A percentile compares a stretch with the other conserved stretches of the same genome.
These are phyloP conservation scores for Micrasema longulum DNA, from an alignment of 1,140 invertebrate genomes.

Conservation along the genomic window DNA sequence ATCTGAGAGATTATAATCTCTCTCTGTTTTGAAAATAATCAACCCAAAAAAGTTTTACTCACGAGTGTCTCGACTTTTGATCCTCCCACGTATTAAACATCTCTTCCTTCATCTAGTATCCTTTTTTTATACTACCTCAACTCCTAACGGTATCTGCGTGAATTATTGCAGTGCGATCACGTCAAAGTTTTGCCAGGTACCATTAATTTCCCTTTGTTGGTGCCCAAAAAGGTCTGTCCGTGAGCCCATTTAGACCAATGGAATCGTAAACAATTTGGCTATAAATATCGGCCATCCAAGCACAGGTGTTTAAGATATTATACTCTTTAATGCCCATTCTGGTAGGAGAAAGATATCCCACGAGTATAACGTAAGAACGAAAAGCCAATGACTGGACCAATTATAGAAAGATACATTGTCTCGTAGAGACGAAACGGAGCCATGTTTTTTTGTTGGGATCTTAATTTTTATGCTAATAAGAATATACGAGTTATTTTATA, in stretches of 20 bases:
- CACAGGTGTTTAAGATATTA: constrained; percentile 22
- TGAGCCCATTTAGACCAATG: constrained; percentile 28
- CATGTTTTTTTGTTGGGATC: too few species aligned
- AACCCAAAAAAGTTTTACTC: too few species aligned
- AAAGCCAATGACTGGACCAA: constrained; percentile 6
- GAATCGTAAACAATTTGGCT: constrained; percentile 35
- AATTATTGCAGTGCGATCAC: constrained; percentile 39
- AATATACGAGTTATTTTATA: too few species aligned
- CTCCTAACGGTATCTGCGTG: constrained; percentile 32
- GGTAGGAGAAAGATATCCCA: constrained; percentile 1
- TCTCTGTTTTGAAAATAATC: too few species aligned
- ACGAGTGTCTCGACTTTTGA: too few species aligned
- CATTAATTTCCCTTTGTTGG: constrained; percentile 43
- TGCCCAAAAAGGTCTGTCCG: constrained; percentile 39
- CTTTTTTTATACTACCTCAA: constrained; percentile 14
- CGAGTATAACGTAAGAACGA: constrained; percentile 16
- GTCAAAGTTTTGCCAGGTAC: constrained; percentile 39
- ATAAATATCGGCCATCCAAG: constrained; percentile 22
- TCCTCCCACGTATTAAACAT: too few species aligned
- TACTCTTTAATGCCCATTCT: too few species aligned
- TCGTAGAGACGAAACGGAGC: constrained; percentile 18
- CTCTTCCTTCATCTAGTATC: too few species aligned
- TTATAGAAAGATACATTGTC: constrained; percentile 27
- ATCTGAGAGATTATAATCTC: too few species aligned
- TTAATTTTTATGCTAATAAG: too few species aligned